Evolutionary conservation across 2,888 invertebrate species (phyloP).

Genomic region (Synergus gifuensis): DNA sequence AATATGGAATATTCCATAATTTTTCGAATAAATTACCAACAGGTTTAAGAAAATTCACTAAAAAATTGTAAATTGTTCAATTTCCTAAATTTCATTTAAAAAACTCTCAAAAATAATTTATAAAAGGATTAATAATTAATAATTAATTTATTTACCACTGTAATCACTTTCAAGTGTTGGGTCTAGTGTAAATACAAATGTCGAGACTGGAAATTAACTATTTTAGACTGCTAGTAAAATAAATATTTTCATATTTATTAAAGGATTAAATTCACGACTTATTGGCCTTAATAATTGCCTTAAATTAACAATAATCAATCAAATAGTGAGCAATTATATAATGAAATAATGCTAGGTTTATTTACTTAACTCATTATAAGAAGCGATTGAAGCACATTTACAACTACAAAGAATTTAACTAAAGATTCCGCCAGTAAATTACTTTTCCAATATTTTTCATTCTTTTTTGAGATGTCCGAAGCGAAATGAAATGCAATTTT

Average conservation of each 20-base stretch:
- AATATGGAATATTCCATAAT: too few relatives aligned
- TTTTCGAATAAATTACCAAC: too few relatives aligned
- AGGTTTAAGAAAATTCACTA: too few relatives aligned
- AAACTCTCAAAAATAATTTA: background rate
- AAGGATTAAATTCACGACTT: background rate
- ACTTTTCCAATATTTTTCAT: background rate
- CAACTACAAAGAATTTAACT: background rate
- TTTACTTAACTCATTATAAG: too few relatives aligned
- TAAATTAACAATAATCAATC: too few relatives aligned
- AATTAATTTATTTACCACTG: constrained; percentile 17
- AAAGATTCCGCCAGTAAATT: background rate
- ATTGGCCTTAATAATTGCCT: background rate
- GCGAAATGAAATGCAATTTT: background rate
- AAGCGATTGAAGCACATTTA: too few relatives aligned
- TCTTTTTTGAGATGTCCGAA: background rate
- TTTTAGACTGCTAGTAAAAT: background rate
- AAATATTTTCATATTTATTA: constrained; percentile 31
- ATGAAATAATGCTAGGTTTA: too few relatives aligned
- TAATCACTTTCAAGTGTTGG: background rate
- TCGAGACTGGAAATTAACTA: constrained; percentile 4
- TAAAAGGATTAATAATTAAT: too few relatives aligned
- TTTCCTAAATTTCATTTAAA: background rate
- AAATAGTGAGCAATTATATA: too few relatives aligned
- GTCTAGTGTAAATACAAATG: constrained; percentile 6
- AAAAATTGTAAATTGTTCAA: too few relatives aligned